Evolutionary conservation across 2,888 invertebrate species (phyloP).

Genomic region (Lasiommata megera): DNA sequence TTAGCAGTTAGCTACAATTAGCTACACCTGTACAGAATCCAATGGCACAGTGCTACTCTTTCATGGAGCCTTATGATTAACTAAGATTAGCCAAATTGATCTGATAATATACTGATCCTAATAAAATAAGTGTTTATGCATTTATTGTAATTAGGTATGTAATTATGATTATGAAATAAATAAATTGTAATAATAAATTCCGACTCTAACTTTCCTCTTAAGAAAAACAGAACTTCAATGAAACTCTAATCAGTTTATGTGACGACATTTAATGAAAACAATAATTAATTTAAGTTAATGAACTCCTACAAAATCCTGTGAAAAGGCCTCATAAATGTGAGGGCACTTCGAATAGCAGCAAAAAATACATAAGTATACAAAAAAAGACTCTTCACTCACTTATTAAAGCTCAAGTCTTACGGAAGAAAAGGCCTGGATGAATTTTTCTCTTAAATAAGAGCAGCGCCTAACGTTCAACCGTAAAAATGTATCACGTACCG

Average conservation of each 20-base stretch:
- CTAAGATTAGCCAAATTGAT: no score
- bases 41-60: no score
- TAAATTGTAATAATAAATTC: no score
- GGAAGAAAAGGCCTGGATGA: constrained; percentile 7
- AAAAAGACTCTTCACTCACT: constrained; percentile 1
- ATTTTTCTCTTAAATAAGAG: constrained; percentile 8
- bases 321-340: neutral
- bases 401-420: constrained; percentile 3
- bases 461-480: neutral
- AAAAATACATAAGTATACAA: neutral
- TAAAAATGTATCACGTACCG: constrained; percentile 28
- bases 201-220: no score
- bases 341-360: neutral
- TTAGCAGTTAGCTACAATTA: no score
- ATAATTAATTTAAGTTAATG: neutral
- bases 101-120: no score
- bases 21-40: no score
- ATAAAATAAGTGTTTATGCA: no score
- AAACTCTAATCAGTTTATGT: neutral
- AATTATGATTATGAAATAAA: no score
- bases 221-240: no score
- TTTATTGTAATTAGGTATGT: no score
- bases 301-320: neutral
- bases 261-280: neutral
- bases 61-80: no score